Conservation (phyloP, 2,888 invertebrate species). For the Microlaimidae sp. region DNA sequence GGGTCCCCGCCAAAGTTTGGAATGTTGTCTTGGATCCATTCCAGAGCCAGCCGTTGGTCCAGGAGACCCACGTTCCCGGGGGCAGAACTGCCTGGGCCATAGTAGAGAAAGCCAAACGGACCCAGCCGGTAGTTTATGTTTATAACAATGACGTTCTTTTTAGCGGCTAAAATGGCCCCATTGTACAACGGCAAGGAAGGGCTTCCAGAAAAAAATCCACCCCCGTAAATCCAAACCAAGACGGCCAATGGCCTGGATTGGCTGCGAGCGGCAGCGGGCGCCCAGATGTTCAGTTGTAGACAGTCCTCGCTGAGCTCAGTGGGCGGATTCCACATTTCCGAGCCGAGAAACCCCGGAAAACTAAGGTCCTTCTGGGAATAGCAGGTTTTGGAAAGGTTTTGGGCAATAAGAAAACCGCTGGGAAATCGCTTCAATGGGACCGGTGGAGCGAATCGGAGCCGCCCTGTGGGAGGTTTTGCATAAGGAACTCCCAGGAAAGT, state of each 20-base stretch:
- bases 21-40: constrained; percentile 82
- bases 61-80: constrained; percentile 78
- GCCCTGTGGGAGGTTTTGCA: constrained; percentile 12
- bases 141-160: constrained; percentile 28
- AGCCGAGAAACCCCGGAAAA: constrained; percentile 44
- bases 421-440: background rate
- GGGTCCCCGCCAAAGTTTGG: constrained; percentile 81
- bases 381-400: constrained; percentile 5
- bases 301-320: constrained; percentile 81
- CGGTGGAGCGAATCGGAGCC: constrained; percentile 8
- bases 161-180: constrained; percentile 37
- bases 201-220: constrained; percentile 37
- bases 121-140: constrained; percentile 51
- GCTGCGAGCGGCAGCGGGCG: constrained; percentile 49
- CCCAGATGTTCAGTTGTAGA: constrained; percentile 77
- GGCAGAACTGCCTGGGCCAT: constrained; percentile 40
- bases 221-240: constrained; percentile 36
- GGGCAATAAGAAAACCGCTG: constrained; percentile 5
- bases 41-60: constrained; percentile 80
- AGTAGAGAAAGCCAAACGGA: constrained; percentile 78
- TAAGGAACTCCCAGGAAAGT: constrained; percentile 12
- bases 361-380: constrained; percentile 12
- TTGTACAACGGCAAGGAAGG: constrained; percentile 41
- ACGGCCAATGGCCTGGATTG: constrained; percentile 28
- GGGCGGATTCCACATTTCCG: constrained; percentile 89